Conservation (phyloP, 2,113 vertebrate genomes). For the Anoplopoma fimbria region DNA sequence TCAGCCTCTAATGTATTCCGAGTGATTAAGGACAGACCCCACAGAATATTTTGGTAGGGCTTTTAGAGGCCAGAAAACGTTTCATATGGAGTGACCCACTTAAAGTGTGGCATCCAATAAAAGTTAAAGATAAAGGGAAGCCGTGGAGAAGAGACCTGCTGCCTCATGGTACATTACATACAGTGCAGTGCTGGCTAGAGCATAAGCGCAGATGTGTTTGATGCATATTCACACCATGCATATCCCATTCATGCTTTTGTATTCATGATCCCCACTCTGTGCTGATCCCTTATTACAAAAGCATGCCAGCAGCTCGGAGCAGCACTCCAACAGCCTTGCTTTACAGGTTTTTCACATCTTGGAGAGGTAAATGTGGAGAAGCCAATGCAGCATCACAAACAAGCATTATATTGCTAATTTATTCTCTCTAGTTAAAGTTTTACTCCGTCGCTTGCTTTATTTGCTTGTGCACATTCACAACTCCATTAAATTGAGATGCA, state of each 20-base stretch:
- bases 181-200: conserved; percentile 12
- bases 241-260: conserved; percentile 72
- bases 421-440: conserved; percentile 65
- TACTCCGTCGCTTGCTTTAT: conserved; percentile 30
- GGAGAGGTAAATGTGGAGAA: conserved; percentile 51
- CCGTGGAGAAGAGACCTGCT: conserved; percentile 27
- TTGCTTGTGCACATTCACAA: conserved; percentile 39
- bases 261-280: conserved; percentile 67
- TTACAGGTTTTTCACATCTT: conserved; percentile 64
- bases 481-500: conserved; percentile 55
- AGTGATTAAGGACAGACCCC: conserved; percentile 56
- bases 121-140: conserved; percentile 47
- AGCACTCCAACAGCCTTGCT: conserved; percentile 56
- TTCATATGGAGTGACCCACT: conserved; percentile 61
- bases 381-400: conserved; percentile 42
- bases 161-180: conserved; percentile 30
- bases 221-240: conserved; percentile 67
- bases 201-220: conserved; percentile 58
- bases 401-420: conserved; percentile 60
- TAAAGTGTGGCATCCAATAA: conserved; percentile 51
- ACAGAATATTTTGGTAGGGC: conserved; percentile 42
- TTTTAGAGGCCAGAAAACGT: conserved; percentile 54
- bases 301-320: conserved; percentile 56
- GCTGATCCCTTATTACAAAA: conserved; percentile 67
- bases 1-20: conserved; percentile 52